Percentiles rank a stretch among this genome's conserved stretches.
phyloP scores from a whole-genome alignment of 2,113 vertebrate species.

The Sterrhoptilus dennistouni region DNA sequence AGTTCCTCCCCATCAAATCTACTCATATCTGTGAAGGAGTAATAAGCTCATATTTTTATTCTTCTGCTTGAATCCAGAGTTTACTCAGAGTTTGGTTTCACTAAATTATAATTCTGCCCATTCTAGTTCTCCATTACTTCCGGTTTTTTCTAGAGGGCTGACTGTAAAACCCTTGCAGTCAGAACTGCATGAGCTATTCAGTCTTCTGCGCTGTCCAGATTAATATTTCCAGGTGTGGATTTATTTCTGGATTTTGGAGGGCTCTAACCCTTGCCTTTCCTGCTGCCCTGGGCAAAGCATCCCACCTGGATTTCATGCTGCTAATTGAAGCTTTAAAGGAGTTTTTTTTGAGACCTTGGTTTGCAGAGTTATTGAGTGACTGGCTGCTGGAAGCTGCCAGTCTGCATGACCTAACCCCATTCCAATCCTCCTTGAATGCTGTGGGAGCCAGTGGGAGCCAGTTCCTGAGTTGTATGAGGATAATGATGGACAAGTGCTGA shows the following conservation, averaged over 20 bases:
- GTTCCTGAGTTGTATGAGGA: fast-evolving
- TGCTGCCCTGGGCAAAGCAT: fast-evolving
- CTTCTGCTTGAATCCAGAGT: not conserved
- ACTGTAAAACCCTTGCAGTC: not conserved
- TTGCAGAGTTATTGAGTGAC: not conserved
- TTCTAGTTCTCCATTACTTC: not conserved
- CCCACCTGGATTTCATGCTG: not conserved
- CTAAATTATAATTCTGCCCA: not conserved
- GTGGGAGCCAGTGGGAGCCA: fast-evolving
- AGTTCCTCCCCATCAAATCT: not conserved
- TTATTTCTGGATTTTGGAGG: not conserved
- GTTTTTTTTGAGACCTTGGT: not conserved
- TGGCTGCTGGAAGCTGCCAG: not conserved
- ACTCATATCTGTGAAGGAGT: not conserved
- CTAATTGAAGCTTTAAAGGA: not conserved
- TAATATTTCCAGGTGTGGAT: not conserved
- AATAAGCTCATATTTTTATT: not conserved
- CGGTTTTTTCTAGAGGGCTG: not conserved
- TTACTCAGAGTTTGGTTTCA: not conserved
- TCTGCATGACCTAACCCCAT: not conserved
- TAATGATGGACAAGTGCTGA: not conserved
- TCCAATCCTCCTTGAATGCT: fast-evolving
- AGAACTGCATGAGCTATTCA: not conserved
- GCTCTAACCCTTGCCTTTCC: not conserved
- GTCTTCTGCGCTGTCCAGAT: not conserved